phyloP scores from a whole-genome alignment of 2,888 invertebrate species.

The Lathronympha strigana region DNA sequence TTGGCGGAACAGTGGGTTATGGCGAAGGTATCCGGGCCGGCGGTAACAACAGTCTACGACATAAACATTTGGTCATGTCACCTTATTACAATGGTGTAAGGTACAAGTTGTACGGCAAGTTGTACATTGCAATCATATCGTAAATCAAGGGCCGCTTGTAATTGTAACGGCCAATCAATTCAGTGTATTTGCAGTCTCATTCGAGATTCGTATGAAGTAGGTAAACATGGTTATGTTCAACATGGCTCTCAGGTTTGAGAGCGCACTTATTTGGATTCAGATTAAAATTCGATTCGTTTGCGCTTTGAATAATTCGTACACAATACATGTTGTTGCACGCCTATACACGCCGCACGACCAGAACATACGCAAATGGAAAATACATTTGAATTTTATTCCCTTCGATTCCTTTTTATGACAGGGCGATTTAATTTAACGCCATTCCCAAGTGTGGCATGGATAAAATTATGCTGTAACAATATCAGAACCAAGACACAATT shows the following conservation, averaged over 20 bases:
- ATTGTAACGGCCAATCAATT: background rate
- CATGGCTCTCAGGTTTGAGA: too few species aligned
- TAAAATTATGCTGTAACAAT: slow-evolving; percentile 15
- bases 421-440: slow-evolving; percentile 10
- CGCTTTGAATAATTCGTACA: background rate
- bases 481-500: background rate
- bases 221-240: too few species aligned
- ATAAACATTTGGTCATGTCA: background rate
- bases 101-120: background rate
- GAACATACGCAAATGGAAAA: slow-evolving; percentile 19
- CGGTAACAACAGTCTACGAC: background rate
- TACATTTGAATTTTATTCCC: slow-evolving; percentile 34
- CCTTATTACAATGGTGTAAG: background rate
- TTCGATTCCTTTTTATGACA: slow-evolving; percentile 39
- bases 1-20: slow-evolving; percentile 61
- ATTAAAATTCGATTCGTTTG: background rate
- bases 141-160: too few species aligned
- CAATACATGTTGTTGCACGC: slow-evolving; percentile 18
- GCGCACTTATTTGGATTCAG: background rate
- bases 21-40: slow-evolving; percentile 43
- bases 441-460: slow-evolving; percentile 20
- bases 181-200: background rate
- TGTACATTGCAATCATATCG: too few species aligned
- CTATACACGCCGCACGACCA: slow-evolving; percentile 22
- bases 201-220: too few species aligned